Base-by-base conservation (phyloP, 1,140 invertebrate species). In the Aphelenchoides fujianensis region DNA sequence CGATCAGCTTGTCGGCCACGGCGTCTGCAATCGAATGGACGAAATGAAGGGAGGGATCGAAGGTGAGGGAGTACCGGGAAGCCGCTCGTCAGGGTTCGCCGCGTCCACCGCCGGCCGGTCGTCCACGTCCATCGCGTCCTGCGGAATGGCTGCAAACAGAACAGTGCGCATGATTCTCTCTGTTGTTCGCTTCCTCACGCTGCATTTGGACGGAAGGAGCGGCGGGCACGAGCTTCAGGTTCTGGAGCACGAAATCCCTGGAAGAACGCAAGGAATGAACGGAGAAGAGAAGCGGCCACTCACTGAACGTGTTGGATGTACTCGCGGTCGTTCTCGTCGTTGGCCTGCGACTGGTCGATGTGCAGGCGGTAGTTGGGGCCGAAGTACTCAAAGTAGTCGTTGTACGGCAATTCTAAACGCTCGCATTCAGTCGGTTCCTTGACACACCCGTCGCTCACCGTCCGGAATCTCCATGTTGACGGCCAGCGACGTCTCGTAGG, bases 331-430 rank as follows among this genome's bases (percentile, higher is more conserved):
- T 99, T 99, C 85, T 98, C 95, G 87, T 99, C 98, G 1, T 92
- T 90, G 93, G 98, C 97, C 81, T 98, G 98, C 32, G 95, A 97
- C 1, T 95, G 95, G 84, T 93, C 97, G 79, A 99, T 98, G 86
- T 99, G 95, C 16, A 99, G 87, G 85, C 97, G 97, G 83, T 98
- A 98, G 85, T 98, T 95, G 19, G 2, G 96, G 94, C 0, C 95
- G 86, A 98, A 99, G 85, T 98, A 98, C 85, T 98, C 96, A 87
- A 98, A 98, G 84, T 98, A 98, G 85, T 98, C 96, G 86, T 98
- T 99, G 86, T 98, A 98, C 0, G 96, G 96, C 63, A 99, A 88
- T 87, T 98, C 95, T 88, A 28, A 59, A 74, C 68, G 70, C 74
- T 7, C 2, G 16, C 27, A 70, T 36, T 30, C 67, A 1, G 48